Conservation (phyloP, 2,113 vertebrate genomes). For the Tupaia chinensis region DNA sequence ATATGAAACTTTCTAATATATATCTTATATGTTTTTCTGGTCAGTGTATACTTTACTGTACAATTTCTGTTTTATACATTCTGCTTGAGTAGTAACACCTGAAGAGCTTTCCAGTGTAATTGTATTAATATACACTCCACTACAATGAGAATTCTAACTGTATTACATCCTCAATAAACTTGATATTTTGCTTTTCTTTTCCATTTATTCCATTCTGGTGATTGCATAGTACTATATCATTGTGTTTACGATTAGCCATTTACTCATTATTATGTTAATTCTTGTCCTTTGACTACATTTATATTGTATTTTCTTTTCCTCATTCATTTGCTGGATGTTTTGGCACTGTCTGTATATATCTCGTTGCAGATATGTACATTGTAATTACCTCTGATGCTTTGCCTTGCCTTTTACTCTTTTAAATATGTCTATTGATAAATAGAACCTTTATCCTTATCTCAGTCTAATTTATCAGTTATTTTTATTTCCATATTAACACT, state of each 20-base stretch:
- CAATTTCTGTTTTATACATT: background rate
- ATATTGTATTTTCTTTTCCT: background rate
- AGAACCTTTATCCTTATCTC: background rate
- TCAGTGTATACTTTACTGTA: background rate
- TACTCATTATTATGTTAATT: background rate
- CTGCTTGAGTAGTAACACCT: background rate
- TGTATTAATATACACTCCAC: background rate
- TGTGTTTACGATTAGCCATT: background rate
- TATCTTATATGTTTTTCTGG: background rate
- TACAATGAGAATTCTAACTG: background rate
- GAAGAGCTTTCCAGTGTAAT: background rate
- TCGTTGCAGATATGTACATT: background rate
- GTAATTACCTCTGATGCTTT: background rate
- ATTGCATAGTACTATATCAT: accelerated
- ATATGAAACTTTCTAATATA: background rate
- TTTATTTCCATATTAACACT: background rate
- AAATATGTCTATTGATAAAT: background rate
- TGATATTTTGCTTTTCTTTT: background rate
- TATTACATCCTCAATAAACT: background rate
- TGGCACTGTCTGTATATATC: background rate
- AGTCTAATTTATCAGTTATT: background rate
- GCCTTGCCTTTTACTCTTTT: background rate
- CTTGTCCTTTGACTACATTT: background rate
- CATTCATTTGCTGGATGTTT: background rate
- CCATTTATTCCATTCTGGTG: background rate